Evolutionary conservation across 2,797 vertebrate genomes (phyloP).

Genomic region (Acanthopagrus latus): DNA sequence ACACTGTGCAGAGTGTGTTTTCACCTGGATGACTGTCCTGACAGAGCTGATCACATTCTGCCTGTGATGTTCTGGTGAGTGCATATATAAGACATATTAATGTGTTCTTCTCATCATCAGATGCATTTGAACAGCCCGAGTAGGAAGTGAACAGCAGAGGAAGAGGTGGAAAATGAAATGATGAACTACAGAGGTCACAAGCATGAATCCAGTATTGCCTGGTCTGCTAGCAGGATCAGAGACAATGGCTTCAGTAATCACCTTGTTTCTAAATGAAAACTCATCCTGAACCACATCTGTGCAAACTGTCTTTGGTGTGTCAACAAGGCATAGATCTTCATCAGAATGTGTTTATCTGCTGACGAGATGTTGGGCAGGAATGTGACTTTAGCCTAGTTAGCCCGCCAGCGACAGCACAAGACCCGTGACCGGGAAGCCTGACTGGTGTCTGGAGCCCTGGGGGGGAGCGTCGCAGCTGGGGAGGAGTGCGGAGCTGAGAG

Average conservation of each 20-base stretch:
- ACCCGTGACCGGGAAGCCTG: conserved; percentile 63
- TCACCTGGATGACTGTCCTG: conserved; percentile 35
- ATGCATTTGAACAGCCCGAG: conserved; percentile 7
- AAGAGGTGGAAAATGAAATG: not conserved
- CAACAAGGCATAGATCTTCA: conserved; percentile 25
- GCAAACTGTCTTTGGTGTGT: conserved; percentile 2
- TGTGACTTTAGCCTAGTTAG: conserved; percentile 65
- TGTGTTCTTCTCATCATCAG: not conserved
- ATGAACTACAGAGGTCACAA: conserved; percentile 42
- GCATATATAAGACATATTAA: not conserved
- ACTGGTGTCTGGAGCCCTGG: conserved; percentile 50
- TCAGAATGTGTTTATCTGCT: conserved; percentile 42
- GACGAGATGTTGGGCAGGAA: conserved; percentile 43
- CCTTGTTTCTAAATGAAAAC: not conserved
- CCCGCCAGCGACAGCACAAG: conserved; percentile 46
- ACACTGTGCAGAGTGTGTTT: conserved; percentile 12
- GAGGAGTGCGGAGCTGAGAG: conserved; percentile 47
- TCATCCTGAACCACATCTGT: conserved; percentile 4
- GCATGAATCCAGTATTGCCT: not conserved
- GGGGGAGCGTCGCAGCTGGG: conserved; percentile 59
- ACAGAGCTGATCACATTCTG: not conserved
- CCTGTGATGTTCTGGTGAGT: not conserved
- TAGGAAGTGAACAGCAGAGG: not conserved
- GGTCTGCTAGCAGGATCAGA: not conserved
- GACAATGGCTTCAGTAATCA: not conserved